phyloP scores from a whole-genome alignment of 1,140 invertebrate species.

The Halesus radiatus region DNA sequence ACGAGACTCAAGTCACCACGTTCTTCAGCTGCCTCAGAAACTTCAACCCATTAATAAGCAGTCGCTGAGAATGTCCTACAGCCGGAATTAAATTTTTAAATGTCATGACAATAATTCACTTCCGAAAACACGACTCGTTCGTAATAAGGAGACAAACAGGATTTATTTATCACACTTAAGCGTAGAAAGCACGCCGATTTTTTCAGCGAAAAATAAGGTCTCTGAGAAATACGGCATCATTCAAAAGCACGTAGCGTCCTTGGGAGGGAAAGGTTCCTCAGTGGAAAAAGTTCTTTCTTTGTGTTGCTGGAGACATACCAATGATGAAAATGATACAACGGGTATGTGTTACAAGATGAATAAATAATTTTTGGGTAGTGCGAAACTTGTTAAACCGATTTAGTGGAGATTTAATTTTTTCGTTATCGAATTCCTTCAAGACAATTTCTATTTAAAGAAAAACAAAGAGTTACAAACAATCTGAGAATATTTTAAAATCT shows the following conservation, averaged over 20 bases:
- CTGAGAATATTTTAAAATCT: no score
- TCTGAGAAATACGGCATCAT: slow-evolving; percentile 31
- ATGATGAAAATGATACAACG: background rate
- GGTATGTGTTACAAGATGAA: background rate
- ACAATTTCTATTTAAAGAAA: no score
- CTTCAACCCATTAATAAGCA: no score
- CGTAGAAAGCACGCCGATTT: slow-evolving; percentile 19
- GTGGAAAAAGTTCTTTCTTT: slow-evolving; percentile 8
- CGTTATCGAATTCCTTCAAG: background rate
- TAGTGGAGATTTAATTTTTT: no score
- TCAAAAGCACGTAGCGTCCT: slow-evolving; percentile 5
- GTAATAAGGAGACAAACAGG: slow-evolving; percentile 26
- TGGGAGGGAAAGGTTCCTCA: background rate
- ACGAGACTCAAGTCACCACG: no score
- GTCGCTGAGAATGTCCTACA: no score
- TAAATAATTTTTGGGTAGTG: background rate
- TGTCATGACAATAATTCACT: no score
- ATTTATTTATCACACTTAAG: slow-evolving; percentile 37
- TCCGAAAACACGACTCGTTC: slow-evolving; percentile 10
- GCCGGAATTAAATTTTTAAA: no score
- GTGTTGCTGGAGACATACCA: background rate
- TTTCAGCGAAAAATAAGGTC: slow-evolving; percentile 3
- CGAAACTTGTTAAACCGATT: background rate
- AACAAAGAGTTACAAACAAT: no score
- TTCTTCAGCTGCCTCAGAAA: no score